Base-by-base conservation (phyloP, 2,888 invertebrate genomes). In the Thereva unica region DNA sequence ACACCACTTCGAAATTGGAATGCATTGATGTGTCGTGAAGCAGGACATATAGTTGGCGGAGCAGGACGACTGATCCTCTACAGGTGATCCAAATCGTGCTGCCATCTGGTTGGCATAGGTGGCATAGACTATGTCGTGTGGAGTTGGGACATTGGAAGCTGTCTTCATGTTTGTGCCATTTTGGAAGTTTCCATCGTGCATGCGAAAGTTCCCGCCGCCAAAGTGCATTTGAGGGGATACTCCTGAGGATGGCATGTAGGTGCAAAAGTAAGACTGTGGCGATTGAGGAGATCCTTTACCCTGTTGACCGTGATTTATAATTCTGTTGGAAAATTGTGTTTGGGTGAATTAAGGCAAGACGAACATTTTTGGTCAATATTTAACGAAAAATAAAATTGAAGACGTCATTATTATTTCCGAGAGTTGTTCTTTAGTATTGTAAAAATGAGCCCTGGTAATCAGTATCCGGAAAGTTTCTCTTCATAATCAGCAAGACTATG, bases 1-100 rank as follows among this genome's bases (percentile, higher is more conserved):
- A 73, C 93, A 93, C 85, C 90, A 86, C 49, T 85, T 81, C 8
- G 77, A 80, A 71, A 75, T 80, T 56, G 78, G 81, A 66, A 90
- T 84, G 76, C 88, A 91, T 72, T 83, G 76, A 54, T 76, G 71
- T 4, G 75, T 73, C 68, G 74, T 23, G 12, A 76, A 77, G 68
- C 81, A 81, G 6, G 78, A 73, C 3, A 77, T 54, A 47, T 77
- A 73, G 4, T 73, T 76, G 0, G 69, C 63, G 3, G 73, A 61
- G 45, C 78, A 78, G 47, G 73, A 61, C 68, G 69, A 73, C 47
- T 66, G 71, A 8, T 74, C 35, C 34, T 6, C 55, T 41, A 23
- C 9, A 12, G 5, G n/a, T 1, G 6, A n/a, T 3, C 35, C 44
- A 41, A 59, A 12, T 50, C 45, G 73, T 2, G 71, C 71, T 2